Evolutionary conservation across 2,797 vertebrate genomes (phyloP).

Genomic region (Ptychobarbus kaznakovi): DNA sequence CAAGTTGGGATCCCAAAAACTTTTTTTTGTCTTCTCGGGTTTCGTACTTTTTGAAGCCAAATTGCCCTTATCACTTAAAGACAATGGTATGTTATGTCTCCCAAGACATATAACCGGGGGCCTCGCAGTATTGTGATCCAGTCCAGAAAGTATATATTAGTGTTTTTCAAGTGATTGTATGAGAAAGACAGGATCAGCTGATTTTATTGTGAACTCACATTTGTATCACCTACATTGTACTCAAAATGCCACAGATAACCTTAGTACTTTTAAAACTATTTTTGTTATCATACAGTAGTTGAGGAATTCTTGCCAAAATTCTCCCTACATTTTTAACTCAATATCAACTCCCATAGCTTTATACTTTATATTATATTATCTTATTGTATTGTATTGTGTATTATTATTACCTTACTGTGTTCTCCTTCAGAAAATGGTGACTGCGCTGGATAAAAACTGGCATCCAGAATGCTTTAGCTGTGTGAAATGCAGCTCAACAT

Average conservation of each 20-base stretch:
- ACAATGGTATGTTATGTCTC: not conserved
- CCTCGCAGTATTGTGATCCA: not conserved
- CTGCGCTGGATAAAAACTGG: constrained; percentile 91
- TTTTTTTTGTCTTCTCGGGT: too few relatives aligned
- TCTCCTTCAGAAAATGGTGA: constrained; percentile 89
- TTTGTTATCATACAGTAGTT: not conserved
- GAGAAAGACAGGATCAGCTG: not conserved
- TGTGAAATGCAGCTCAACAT: constrained; percentile 86
- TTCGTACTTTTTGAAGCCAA: too few relatives aligned
- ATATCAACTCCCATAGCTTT: not conserved
- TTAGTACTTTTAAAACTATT: not conserved
- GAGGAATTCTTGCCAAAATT: not conserved
- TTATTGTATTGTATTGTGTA: too few relatives aligned
- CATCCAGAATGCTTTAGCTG: constrained; percentile 95
- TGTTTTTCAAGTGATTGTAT: not conserved
- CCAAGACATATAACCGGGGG: not conserved
- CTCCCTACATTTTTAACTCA: not conserved
- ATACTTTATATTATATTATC: not conserved
- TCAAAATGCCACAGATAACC: too few relatives aligned
- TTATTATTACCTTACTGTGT: not conserved
- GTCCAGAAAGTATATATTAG: not conserved
- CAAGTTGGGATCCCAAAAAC: too few relatives aligned
- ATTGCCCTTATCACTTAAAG: not conserved
- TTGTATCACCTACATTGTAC: not conserved
- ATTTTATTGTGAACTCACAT: not conserved